These are phyloP conservation scores for Parasteatoda tepidariorum DNA, from an alignment of 1,140 invertebrate species.

Conservation along the genomic window DNA sequence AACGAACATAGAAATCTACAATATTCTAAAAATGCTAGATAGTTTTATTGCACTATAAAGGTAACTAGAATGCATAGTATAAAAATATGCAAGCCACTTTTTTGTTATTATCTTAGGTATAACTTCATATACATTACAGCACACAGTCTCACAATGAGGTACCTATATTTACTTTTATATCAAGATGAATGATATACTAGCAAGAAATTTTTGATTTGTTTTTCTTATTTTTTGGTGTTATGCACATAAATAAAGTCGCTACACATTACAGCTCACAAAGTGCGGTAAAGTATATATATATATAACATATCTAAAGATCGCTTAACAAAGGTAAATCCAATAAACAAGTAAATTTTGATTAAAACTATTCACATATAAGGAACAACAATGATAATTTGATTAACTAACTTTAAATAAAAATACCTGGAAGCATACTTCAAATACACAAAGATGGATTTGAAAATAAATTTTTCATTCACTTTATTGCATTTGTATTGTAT, in stretches of 20 bases:
- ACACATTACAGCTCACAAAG: slow-evolving; percentile 11
- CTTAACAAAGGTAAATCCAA: neutral
- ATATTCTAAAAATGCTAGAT: slow-evolving; percentile 47
- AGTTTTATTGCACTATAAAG: slow-evolving; percentile 57
- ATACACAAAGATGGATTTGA: no score
- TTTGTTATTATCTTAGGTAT: neutral
- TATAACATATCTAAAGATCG: neutral
- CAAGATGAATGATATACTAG: slow-evolving; percentile 15
- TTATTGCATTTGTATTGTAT: no score
- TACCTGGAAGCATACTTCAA: no score
- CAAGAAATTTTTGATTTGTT: slow-evolving; percentile 1
- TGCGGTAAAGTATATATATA: slow-evolving; percentile 7
- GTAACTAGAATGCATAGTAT: slow-evolving; percentile 58
- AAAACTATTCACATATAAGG: no score
- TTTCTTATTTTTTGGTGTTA: neutral
- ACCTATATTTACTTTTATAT: slow-evolving; percentile 20
- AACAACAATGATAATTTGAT: no score
- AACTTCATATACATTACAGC: neutral
- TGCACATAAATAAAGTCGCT: neutral
- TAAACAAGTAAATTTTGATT: neutral
- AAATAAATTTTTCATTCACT: no score
- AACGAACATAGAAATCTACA: slow-evolving; percentile 34
- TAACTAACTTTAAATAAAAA: no score
- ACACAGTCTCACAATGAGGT: neutral
- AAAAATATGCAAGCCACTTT: slow-evolving; percentile 60